A percentile compares a stretch with the other conserved stretches of the same genome.
These are phyloP conservation scores for Pyrochroa serraticornis DNA, from an alignment of 2,888 invertebrate species.

Conservation along the genomic window DNA sequence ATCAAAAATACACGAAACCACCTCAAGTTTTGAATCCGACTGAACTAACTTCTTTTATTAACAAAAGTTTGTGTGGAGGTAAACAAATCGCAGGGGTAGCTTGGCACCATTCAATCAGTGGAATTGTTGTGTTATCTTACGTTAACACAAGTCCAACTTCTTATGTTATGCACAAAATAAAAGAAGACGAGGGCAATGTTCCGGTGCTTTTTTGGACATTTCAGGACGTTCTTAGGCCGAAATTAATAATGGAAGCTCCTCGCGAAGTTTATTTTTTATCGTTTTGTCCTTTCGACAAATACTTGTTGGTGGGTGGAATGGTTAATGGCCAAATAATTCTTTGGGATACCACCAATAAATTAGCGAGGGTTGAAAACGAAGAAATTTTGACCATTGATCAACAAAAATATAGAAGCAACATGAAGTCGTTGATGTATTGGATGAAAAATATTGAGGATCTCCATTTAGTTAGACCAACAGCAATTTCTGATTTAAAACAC, in stretches of 20 bases:
- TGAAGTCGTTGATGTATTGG: conserved; percentile 65
- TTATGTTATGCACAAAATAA: conserved; percentile 53
- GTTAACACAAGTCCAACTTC: conserved; percentile 63
- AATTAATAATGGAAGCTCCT: conserved; percentile 70
- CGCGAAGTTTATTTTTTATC: conserved; percentile 70
- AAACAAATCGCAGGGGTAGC: conserved; percentile 69
- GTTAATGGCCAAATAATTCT: conserved; percentile 70
- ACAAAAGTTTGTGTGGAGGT: conserved; percentile 67
- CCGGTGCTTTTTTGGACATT: conserved; percentile 77
- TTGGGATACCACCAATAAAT: conserved; percentile 44
- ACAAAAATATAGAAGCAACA: conserved; percentile 65
- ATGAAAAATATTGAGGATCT: conserved; percentile 68
- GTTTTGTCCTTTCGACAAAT: conserved; percentile 73
- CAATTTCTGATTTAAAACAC: conserved; percentile 63
- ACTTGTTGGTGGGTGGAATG: conserved; percentile 74
- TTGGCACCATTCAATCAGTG: conserved; percentile 77
- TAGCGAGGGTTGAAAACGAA: conserved; percentile 61
- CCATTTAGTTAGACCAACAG: conserved; percentile 65
- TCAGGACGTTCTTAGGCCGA: conserved; percentile 71
- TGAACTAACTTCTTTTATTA: conserved; percentile 69
- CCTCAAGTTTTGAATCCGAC: conserved; percentile 36
- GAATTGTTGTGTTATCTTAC: conserved; percentile 72
- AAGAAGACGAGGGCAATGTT: conserved; percentile 36
- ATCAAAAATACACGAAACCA: conserved; percentile 1
- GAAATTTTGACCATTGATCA: conserved; percentile 68